Evolutionary conservation across 2,113 vertebrate species (phyloP).

Genomic region (Rhinichthys klamathensis): DNA sequence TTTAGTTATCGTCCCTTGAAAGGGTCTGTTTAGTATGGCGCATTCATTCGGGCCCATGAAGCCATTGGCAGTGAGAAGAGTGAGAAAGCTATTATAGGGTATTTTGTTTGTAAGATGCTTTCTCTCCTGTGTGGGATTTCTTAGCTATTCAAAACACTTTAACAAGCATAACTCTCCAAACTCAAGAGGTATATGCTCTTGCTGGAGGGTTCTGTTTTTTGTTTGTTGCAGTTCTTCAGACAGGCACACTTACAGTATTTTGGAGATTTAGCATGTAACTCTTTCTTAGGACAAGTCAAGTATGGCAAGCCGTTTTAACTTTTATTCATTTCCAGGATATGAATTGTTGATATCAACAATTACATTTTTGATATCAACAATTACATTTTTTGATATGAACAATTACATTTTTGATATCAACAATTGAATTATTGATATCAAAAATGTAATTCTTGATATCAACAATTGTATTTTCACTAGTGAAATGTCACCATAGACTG

Average conservation of each 20-base stretch:
- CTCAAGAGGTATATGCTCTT: background rate
- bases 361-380: no score
- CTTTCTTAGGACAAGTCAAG: background rate
- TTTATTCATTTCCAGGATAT: no score
- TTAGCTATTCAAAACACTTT: constrained; percentile 11
- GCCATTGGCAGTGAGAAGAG: background rate
- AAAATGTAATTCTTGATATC: no score
- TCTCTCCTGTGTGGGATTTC: background rate
- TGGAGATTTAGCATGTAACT: background rate
- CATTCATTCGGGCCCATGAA: constrained; percentile 50
- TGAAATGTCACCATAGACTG: no score
- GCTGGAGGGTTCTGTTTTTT: background rate
- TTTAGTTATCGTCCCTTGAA: constrained; percentile 68
- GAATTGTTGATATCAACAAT: no score
- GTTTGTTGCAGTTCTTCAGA: background rate
- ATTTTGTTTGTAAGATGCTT: background rate
- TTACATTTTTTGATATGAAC: no score
- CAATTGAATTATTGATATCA: no score
- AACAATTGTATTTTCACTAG: no score
- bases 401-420: no score
- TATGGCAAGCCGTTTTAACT: no score
- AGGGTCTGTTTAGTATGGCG: constrained; percentile 59
- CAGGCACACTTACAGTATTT: background rate
- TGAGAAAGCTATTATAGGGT: background rate
- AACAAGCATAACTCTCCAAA: constrained; percentile 3